Evolutionary conservation across 2,113 vertebrate species (phyloP), one percentile per base, ranked within the genome.

Genomic region (Tamias sibiricus): DNA sequence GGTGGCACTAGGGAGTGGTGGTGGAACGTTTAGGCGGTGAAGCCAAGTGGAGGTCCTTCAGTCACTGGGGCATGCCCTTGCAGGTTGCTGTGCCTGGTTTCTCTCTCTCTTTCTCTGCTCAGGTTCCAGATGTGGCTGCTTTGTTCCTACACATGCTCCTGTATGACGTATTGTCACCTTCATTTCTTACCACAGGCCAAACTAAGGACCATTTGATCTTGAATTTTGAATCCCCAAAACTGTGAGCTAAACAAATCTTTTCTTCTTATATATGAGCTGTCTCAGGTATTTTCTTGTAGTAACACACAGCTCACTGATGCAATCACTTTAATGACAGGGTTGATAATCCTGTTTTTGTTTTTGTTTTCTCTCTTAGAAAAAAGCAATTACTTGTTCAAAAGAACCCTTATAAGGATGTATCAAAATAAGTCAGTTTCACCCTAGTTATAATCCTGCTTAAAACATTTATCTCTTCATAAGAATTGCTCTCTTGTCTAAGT

Each of bases 311-410:
- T 69, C 30, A 47, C 40, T 30, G 28, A 24, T 28, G 3, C 37
- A 84, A 97, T 93, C 95, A 93, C 76, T 62, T 14, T 95, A 94
- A 91, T 87, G 75, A 57, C 0, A 28, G 37, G 35, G 69, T 59
- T 83, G 90, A 96, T 89, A 90, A 71, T 49, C 40, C 42, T 89
- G 66, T 49, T 24, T 54, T 2, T 62, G 62, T 74, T 57, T 54
- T 54, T 22, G 19, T 54, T 59, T 26, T 59, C 94, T 97, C 37
- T 87, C n/a, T 95, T 91, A 6, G 69, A 71, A 49, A 95, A 79
- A 49, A 80, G 28, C 3, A 49, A 68, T 62, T 91, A 75, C 28
- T 85, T 79, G 44, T 80, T 85, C 75, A 71, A 40, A 95, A 75
- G 13, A 86, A 64, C 8, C 1, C 66, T 62, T 85, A 6, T 35